Base-by-base conservation (phyloP, 53 echinoderm and acorn worm species). In the Apostichopus leukothele region DNA sequence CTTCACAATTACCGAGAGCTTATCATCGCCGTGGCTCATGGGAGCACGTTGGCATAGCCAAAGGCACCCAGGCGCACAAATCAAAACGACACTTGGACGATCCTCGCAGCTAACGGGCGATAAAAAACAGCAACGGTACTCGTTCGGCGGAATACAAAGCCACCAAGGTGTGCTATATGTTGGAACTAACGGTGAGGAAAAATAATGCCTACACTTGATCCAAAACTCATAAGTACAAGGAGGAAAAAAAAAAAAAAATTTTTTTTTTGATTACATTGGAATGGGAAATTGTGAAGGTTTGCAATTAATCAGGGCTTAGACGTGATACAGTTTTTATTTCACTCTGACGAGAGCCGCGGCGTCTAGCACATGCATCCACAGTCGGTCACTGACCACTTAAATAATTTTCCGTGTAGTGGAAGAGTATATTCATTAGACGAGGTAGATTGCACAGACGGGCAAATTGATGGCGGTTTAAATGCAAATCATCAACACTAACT, bases 51-150 rank as follows among this genome's bases (percentile, higher is more conserved):
- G 81, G 55, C 81, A 81, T 81, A 81, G 81, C 81, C 81, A 53
- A 81, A 59, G 81, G 81, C 81, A 81, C 57, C 81, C 81, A 81
- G 81, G 81, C 81, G 81, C 81, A 81, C 55, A 54, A 81, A 81
- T 81, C 81, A 81, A 81, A 81, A 81, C 81, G 81, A 81, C 81
- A 81, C 81, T 81, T 81, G 59, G 81, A 81, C 81, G 54, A 81
- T 81, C 81, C 81, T 81, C 25, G 81, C 55, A 81, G 81, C 81
- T n/a, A 81, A 81, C 81, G 81, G 81, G 81, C 23, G 81, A 81
- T 81, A 81, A 81, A 81, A 39, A 81, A 81, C 81, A 81, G 81
- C 81, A 81, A 81, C 81, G 55, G 81, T 81, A 55, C 81, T 81
- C 55, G 54, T 39, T 81, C 81, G 81, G 81, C 81, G 51, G 81